Percentiles rank a stretch among this genome's conserved stretches.
Evolutionary conservation across 64 coral and sea anemone species (phyloP).

Genomic region (Acropora tenuis): DNA sequence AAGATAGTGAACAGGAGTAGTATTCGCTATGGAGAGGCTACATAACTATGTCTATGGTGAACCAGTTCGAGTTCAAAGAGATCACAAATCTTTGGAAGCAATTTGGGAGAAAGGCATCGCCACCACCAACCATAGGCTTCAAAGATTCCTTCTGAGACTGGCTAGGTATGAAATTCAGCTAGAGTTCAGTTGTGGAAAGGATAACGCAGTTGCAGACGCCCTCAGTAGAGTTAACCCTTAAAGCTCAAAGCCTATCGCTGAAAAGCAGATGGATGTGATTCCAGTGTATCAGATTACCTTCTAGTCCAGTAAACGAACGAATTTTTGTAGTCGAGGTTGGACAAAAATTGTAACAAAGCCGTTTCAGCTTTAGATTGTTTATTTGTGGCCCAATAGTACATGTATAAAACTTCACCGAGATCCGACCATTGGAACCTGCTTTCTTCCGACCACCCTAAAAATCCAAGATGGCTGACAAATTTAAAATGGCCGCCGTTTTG

Average conservation of each 20-base stretch:
- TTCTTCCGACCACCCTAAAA: no score
- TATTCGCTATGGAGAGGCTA: constrained; percentile 58
- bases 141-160: constrained; percentile 46
- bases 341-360: no score
- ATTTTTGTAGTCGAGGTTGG: no score
- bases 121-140: constrained; percentile 33
- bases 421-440: no score
- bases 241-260: not conserved
- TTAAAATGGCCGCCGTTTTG: no score
- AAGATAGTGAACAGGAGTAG: constrained; percentile 49
- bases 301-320: no score
- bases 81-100: constrained; percentile 49
- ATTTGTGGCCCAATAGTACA: no score
- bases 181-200: constrained; percentile 23
- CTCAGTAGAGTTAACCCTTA: constrained; percentile 14
- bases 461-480: no score
- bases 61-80: constrained; percentile 49
- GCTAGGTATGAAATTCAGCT: constrained; percentile 59
- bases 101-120: constrained; percentile 35
- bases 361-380: no score
- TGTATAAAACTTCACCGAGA: no score
- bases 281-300: constrained; percentile 9
- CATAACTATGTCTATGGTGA: constrained; percentile 64
- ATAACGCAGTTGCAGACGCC: constrained; percentile 21
- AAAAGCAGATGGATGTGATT: constrained; percentile 36